Conservation (phyloP, 2,797 vertebrate genomes). For the Paguma larvata region DNA sequence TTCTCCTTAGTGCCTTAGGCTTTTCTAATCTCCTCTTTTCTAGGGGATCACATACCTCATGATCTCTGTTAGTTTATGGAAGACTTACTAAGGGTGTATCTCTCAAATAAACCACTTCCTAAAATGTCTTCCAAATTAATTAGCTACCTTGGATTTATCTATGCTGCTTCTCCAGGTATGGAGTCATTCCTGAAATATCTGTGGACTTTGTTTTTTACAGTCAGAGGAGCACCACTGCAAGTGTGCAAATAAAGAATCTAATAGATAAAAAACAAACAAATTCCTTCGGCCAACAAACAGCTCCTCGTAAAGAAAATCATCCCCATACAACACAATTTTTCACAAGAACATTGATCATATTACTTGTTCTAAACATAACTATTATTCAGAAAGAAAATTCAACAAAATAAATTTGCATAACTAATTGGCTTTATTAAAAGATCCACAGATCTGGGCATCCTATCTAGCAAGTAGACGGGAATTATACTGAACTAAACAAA, state of each 20-base stretch:
- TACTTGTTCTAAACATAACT: neutral
- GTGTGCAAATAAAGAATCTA: neutral
- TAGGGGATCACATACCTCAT: neutral
- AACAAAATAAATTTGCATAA: neutral
- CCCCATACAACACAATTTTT: neutral
- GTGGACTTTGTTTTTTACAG: neutral
- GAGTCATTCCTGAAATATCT: neutral
- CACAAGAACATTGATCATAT: neutral
- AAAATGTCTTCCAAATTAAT: conserved; percentile 23
- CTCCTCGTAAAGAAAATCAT: neutral
- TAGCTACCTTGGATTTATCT: neutral
- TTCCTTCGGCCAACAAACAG: neutral
- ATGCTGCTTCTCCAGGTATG: neutral
- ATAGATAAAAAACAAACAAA: neutral
- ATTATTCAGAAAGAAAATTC: neutral
- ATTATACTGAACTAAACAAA: neutral
- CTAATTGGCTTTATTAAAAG: neutral
- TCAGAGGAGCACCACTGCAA: neutral
- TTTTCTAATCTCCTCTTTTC: neutral
- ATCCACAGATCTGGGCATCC: neutral
- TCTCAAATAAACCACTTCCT: neutral
- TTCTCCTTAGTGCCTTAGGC: neutral
- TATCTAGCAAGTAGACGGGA: neutral
- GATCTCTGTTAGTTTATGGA: neutral
- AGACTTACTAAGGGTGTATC: neutral